Percentiles rank a stretch among this genome's conserved stretches.
phyloP scores from a whole-genome alignment of 2,888 invertebrate genomes.

The Tinea semifulvella region DNA sequence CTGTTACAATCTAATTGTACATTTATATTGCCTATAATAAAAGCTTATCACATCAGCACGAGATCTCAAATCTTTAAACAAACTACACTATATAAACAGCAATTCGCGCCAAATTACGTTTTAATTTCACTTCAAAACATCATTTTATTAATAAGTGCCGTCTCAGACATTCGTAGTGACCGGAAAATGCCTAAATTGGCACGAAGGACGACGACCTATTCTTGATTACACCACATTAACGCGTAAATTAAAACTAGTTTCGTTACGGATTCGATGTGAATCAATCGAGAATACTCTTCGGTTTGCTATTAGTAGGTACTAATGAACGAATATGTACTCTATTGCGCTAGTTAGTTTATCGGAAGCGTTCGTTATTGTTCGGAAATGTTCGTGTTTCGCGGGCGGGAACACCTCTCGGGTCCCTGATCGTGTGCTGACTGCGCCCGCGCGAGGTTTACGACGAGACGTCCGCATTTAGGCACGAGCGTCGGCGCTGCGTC shows the following conservation, averaged over 20 bases:
- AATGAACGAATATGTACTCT: too few species aligned
- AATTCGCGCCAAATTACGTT: constrained; percentile 33
- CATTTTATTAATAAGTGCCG: constrained; percentile 47
- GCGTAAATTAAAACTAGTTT: too few species aligned
- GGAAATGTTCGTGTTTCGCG: constrained; percentile 29
- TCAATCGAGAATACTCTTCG: too few species aligned
- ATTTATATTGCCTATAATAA: constrained; percentile 15
- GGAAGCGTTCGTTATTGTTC: constrained; percentile 35
- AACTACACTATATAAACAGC: constrained; percentile 60
- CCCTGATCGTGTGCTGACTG: constrained; percentile 43
- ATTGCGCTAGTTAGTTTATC: too few species aligned
- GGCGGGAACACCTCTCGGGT: constrained; percentile 38
- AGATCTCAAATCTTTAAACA: constrained; percentile 42
- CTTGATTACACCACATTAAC: too few species aligned
- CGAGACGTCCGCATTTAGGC: not conserved
- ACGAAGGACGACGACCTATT: not conserved
- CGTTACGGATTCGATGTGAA: too few species aligned
- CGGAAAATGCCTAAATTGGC: constrained; percentile 3
- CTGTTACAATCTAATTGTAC: constrained; percentile 1
- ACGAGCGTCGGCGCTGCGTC: constrained; percentile 34
- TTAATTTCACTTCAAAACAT: constrained; percentile 20
- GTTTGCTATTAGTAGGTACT: too few species aligned
- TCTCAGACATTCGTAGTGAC: constrained; percentile 16
- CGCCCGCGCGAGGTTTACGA: constrained; percentile 17
- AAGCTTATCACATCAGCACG: constrained; percentile 7